Percentiles rank a stretch among this genome's conserved stretches.
Evolutionary conservation across 2,888 invertebrate genomes (phyloP).

Genomic region (Zelleria hepariella): DNA sequence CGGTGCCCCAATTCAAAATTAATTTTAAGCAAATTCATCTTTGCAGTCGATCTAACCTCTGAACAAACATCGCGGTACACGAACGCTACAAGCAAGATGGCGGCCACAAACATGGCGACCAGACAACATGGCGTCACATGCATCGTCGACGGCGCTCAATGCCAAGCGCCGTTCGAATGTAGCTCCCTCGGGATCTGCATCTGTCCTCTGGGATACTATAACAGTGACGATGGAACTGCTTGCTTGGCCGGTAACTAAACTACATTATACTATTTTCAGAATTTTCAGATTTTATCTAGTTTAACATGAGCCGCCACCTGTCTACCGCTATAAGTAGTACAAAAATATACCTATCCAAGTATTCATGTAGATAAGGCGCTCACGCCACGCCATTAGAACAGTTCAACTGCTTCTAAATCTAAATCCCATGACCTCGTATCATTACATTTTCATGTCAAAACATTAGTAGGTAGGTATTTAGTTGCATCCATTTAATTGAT

Average conservation of each 20-base stretch:
- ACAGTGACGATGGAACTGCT: constrained; percentile 16
- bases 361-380: no score
- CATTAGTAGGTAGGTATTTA: no score
- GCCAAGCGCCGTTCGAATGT: constrained; percentile 34
- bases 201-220: constrained; percentile 50
- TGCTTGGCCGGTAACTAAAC: constrained; percentile 50
- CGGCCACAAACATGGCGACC: constrained; percentile 8
- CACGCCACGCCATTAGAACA: no score
- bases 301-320: no score
- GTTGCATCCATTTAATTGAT: no score
- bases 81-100: constrained; percentile 7
- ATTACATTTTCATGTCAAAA: no score
- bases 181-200: constrained; percentile 34
- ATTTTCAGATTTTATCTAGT: background rate
- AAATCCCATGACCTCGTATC: no score
- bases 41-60: background rate
- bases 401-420: no score
- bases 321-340: no score
- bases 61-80: constrained; percentile 2
- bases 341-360: no score
- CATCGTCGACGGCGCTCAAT: constrained; percentile 15
- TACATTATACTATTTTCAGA: background rate
- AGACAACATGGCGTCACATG: constrained; percentile 27
- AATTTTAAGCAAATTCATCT: background rate
- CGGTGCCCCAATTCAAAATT: no score